Evolutionary conservation across 2,888 invertebrate genomes (phyloP).

Genomic region (Peribatodes rhomboidaria): DNA sequence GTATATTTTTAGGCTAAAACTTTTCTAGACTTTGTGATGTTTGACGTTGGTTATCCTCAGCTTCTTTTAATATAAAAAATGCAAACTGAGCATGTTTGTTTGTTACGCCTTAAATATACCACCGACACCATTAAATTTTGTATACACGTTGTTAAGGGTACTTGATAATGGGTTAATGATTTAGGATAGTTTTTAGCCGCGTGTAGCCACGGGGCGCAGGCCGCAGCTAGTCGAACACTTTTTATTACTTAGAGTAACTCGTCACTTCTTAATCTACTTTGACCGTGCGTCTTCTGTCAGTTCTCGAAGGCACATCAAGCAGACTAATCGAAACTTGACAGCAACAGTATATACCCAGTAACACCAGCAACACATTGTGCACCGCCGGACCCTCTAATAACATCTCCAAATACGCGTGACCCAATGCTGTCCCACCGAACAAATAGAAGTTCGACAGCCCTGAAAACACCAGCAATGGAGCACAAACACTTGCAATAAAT

Average conservation of each 20-base stretch:
- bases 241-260: neutral
- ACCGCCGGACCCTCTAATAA: conserved; percentile 77
- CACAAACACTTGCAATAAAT: conserved; percentile 89
- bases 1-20: too few species aligned
- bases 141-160: too few species aligned
- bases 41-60: too few species aligned
- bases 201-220: too few species aligned
- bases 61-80: too few species aligned
- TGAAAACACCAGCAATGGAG: conserved; percentile 92
- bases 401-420: conserved; percentile 89
- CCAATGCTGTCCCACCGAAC: conserved; percentile 91
- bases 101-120: too few species aligned
- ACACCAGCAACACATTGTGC: conserved; percentile 64
- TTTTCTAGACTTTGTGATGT: too few species aligned
- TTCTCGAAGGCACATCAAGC: conserved; percentile 71
- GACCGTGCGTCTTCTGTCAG: conserved; percentile 53
- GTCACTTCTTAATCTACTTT: conserved; percentile 32
- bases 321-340: conserved; percentile 80
- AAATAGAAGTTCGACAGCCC: conserved; percentile 96
- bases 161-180: too few species aligned
- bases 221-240: too few species aligned
- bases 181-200: too few species aligned
- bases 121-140: too few species aligned
- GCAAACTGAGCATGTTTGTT: too few species aligned
- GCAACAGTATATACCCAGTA: conserved; percentile 72